Conservation (phyloP, 2,888 invertebrate species). For the Epicampocera succincta region DNA sequence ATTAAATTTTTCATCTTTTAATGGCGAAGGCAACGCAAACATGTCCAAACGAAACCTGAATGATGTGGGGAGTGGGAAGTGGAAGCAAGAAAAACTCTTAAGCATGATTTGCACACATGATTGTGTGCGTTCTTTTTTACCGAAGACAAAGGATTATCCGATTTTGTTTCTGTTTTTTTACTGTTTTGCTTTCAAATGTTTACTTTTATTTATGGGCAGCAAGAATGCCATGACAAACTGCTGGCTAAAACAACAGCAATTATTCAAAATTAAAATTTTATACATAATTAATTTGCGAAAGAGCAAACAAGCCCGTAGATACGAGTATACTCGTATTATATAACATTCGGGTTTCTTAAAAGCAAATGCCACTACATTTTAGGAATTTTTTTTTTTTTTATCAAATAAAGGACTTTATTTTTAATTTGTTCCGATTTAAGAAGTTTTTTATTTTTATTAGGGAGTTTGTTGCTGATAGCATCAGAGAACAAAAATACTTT, state of each 20-base stretch:
- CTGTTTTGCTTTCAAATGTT: background rate
- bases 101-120: too few species aligned
- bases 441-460: too few species aligned
- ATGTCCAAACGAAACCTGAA: conserved; percentile 8
- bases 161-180: too few species aligned
- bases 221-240: conserved; percentile 55
- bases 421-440: too few species aligned
- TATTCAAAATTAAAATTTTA: conserved; percentile 70
- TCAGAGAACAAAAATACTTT: too few species aligned
- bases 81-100: conserved; percentile 19
- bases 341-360: too few species aligned
- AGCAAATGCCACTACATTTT: too few species aligned
- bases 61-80: background rate
- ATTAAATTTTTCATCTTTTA: conserved; percentile 72
- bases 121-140: conserved; percentile 47
- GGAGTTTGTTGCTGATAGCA: too few species aligned
- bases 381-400: too few species aligned
- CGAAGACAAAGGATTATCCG: conserved; percentile 44
- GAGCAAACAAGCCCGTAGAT: background rate
- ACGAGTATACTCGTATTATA: too few species aligned
- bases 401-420: too few species aligned
- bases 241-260: conserved; percentile 58
- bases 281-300: conserved; percentile 68
- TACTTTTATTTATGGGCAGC: conserved; percentile 39
- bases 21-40: conserved; percentile 8